These are phyloP conservation scores for Cherax destructor DNA, from an alignment of 1,140 invertebrate genomes.

Conservation along the genomic window DNA sequence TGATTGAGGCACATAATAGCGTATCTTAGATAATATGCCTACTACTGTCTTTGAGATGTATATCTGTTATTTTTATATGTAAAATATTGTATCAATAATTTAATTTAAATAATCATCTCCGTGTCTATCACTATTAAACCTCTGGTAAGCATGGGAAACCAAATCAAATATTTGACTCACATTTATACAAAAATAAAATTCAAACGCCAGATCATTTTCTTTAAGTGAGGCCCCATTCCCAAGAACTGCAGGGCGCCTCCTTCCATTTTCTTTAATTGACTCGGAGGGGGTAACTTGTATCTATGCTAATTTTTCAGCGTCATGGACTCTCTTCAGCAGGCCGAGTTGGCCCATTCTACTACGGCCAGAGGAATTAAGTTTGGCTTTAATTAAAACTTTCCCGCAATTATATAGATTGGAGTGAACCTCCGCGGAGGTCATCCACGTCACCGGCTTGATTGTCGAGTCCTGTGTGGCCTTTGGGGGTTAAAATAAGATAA, in stretches of 20 bases:
- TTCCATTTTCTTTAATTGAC: conserved; percentile 42
- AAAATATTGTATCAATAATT: too few species aligned
- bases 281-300: conserved; percentile 7
- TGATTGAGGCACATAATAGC: too few species aligned
- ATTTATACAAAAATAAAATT: too few species aligned
- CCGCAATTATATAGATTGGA: conserved; percentile 24
- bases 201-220: background rate
- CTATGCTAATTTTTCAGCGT: conserved; percentile 38
- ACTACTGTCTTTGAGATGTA: too few species aligned
- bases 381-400: conserved; percentile 38
- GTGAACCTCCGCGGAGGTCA: background rate
- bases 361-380: conserved; percentile 14
- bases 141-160: too few species aligned
- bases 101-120: too few species aligned
- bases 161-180: too few species aligned
- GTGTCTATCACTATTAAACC: too few species aligned
- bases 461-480: background rate
- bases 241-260: background rate
- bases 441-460: background rate
- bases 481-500: too few species aligned
- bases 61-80: too few species aligned
- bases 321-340: background rate
- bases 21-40: too few species aligned
- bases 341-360: background rate
- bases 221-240: background rate